phyloP scores from a whole-genome alignment of 2,113 vertebrate species.

The Carettochelys insculpta region DNA sequence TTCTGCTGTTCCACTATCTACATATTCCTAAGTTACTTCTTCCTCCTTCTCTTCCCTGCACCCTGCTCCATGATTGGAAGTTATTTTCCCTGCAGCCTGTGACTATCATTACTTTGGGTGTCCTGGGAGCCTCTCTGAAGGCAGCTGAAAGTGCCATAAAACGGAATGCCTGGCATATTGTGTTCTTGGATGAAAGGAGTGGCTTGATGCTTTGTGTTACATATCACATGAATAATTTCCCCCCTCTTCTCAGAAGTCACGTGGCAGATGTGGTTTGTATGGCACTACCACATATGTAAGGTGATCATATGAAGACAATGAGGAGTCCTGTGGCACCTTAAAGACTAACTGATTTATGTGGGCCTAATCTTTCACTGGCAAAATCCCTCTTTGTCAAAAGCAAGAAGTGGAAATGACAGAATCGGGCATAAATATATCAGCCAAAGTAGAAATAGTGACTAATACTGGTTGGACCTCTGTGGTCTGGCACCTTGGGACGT shows the following conservation, averaged over 20 bases:
- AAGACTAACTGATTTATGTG: too few species aligned
- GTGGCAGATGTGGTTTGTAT: neutral
- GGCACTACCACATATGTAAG: neutral
- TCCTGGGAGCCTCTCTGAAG: slow-evolving; percentile 36
- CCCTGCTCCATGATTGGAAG: neutral
- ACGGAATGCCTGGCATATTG: neutral
- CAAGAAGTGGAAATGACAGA: too few species aligned
- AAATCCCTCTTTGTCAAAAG: too few species aligned
- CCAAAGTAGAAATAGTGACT: neutral
- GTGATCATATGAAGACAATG: neutral
- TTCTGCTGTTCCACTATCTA: slow-evolving; percentile 13
- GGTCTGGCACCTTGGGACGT: too few species aligned
- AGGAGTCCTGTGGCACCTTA: too few species aligned
- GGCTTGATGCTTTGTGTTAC: neutral
- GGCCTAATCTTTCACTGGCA: too few species aligned
- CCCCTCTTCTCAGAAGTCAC: neutral
- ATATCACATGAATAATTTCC: neutral
- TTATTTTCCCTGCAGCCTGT: neutral
- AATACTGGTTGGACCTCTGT: too few species aligned
- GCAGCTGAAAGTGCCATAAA: neutral
- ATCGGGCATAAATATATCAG: neutral
- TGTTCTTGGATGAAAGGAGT: neutral
- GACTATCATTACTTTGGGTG: neutral
- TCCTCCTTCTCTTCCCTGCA: neutral
- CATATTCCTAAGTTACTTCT: slow-evolving; percentile 54